Conservation (phyloP, 2,888 invertebrate genomes). For the Lamproptera curius region DNA sequence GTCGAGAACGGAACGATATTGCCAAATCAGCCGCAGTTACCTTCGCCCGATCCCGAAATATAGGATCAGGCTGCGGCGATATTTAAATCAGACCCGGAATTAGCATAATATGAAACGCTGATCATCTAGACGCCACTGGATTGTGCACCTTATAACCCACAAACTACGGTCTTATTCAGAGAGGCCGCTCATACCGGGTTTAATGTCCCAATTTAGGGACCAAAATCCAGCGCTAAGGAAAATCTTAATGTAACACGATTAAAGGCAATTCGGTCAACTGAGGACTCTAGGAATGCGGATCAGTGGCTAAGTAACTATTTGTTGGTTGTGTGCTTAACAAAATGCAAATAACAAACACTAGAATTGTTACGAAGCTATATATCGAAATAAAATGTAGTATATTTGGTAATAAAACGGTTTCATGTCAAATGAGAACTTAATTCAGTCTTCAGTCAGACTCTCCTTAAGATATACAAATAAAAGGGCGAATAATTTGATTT, state of each 20-base stretch:
- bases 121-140: background rate
- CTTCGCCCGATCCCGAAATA: conserved; percentile 6
- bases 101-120: conserved; percentile 18
- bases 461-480: no score
- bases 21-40: conserved; percentile 1
- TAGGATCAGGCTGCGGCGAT: conserved; percentile 5
- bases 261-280: conserved; percentile 13
- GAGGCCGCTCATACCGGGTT: background rate
- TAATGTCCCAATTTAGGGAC: conserved; percentile 8
- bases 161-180: conserved; percentile 1
- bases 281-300: no score
- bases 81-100: conserved; percentile 19
- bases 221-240: conserved; percentile 2
- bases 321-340: no score
- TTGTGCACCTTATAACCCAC: conserved; percentile 4
- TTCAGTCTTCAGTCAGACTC: no score
- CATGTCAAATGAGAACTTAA: no score
- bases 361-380: no score
- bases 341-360: no score
- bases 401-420: no score
- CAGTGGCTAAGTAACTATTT: no score
- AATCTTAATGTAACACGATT: conserved; percentile 16
- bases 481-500: no score
- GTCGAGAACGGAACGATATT: no score
- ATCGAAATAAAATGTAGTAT: no score